Evolutionary conservation across 2,797 vertebrate genomes (phyloP).

Genomic region (Cyclopterus lumpus): DNA sequence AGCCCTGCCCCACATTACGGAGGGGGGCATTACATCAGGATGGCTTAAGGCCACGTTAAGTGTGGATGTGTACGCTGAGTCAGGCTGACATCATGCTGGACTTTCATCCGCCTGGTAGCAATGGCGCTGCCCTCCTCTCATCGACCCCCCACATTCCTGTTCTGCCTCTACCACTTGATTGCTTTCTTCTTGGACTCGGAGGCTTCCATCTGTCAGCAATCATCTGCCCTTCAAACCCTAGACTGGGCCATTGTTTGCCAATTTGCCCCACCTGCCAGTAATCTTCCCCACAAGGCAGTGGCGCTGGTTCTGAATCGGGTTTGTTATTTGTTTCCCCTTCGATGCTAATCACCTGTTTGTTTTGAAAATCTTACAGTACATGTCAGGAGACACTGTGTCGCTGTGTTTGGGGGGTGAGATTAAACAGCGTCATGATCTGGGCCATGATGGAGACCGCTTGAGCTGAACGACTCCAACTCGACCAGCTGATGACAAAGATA

Average conservation of each 20-base stretch:
- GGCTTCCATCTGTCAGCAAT: slow-evolving; percentile 87
- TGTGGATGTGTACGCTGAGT: slow-evolving; percentile 74
- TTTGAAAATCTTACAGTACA: slow-evolving; percentile 75
- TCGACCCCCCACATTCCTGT: slow-evolving; percentile 62
- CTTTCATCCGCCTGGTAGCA: slow-evolving; percentile 79
- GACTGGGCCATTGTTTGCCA: slow-evolving; percentile 80
- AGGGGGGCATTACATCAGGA: slow-evolving; percentile 78
- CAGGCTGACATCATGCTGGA: slow-evolving; percentile 84
- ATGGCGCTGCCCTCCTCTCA: slow-evolving; percentile 56
- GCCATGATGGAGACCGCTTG: slow-evolving; percentile 35
- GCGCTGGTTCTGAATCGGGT: slow-evolving; percentile 72
- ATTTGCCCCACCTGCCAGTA: slow-evolving; percentile 85
- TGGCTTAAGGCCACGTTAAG: slow-evolving; percentile 64
- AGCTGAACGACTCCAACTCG: slow-evolving; percentile 47
- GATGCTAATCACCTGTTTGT: slow-evolving; percentile 86
- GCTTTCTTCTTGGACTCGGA: slow-evolving; percentile 82
- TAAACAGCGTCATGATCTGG: slow-evolving; percentile 68
- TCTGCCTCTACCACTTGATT: slow-evolving; percentile 76
- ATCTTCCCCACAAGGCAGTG: slow-evolving; percentile 79
- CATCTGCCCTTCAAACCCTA: slow-evolving; percentile 82
- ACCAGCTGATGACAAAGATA: slow-evolving; percentile 63
- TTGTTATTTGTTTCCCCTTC: slow-evolving; percentile 80
- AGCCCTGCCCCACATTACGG: slow-evolving; percentile 42
- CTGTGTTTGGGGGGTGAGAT: slow-evolving; percentile 58
- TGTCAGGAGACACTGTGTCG: slow-evolving; percentile 70